Conservation (phyloP, 2,888 invertebrate species). For the Schrankia costaestrigalis region DNA sequence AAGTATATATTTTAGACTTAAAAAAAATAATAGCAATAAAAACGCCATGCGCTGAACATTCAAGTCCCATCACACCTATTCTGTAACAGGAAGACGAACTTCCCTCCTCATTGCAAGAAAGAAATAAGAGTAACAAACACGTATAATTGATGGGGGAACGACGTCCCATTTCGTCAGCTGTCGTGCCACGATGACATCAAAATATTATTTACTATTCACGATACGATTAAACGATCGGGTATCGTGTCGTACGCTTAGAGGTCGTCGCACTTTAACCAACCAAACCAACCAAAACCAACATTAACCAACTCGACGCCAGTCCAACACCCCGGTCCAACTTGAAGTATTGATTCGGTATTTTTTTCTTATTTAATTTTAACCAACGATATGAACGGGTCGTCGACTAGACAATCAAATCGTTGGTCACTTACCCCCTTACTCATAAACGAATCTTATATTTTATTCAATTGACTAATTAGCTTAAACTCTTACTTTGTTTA, state of each 20-base stretch:
- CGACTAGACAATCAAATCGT: too few species aligned
- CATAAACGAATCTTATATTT: too few species aligned
- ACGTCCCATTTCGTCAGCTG: conserved; percentile 52
- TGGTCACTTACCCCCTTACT: too few species aligned
- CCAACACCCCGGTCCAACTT: too few species aligned
- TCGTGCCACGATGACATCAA: conserved; percentile 43
- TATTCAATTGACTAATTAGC: too few species aligned
- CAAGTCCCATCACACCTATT: conserved; percentile 37
- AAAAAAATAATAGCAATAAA: conserved; percentile 20
- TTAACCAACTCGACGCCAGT: too few species aligned
- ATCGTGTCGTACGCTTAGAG: conserved; percentile 2
- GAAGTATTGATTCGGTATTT: too few species aligned
- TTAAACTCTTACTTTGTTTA: too few species aligned
- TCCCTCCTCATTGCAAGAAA: conserved; percentile 34
- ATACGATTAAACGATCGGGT: conserved; percentile 8
- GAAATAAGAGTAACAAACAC: conserved; percentile 33
- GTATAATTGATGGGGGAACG: conserved; percentile 52
- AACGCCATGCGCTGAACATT: conserved; percentile 30
- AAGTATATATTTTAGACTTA: not conserved
- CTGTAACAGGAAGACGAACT: conserved; percentile 43
- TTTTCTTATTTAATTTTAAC: too few species aligned
- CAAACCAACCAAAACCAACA: too few species aligned
- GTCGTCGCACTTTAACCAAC: too few species aligned
- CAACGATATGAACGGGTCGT: too few species aligned
- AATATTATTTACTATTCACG: conserved; percentile 24